Base-by-base conservation (phyloP, 2,113 vertebrate genomes). In the Istiophorus platypterus region DNA sequence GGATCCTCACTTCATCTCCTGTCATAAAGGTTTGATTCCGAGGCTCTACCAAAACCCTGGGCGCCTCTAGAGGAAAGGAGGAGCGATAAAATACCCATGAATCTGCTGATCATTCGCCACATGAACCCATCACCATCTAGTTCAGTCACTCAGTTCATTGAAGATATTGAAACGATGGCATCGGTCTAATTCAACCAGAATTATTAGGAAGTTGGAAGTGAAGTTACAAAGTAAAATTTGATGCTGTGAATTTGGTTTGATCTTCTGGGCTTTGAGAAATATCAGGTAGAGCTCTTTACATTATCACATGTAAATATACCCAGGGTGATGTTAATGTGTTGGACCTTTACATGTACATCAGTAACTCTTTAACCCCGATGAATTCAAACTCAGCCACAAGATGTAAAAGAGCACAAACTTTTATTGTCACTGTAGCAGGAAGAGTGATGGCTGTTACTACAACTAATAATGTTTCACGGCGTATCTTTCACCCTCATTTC, bases 1-100 rank as follows among this genome's bases (percentile, higher is more conserved):
- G 94, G 88, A 99, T 96, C 84, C 95, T 95, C n/a, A 97, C 95
- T 72, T 98, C 96, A 41, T 96, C 96, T 61, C 97, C 97, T 58
- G 87, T 88, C 5, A 75, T 95, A 68, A 98, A 99, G 34, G 96
- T 97, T 85, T 98, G 96, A 86, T 98, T 97, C 76, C 63, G 94
- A 0, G 98, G 97, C 27, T 95, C 94, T n/a, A 99, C 90, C 0
- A 90, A 94, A 80, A 97, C 96, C 67, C 85, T 93, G 2, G 98
- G 98, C 2, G 90, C 89, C 79, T 98, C 98, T 99, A 85, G 24
- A 54, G 27, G 9, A 69, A 61, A 41, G 75, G 22, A 62, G 15
- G 8, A 26, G 39, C n/a, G 34, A 58, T 18, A 51, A 51, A 34
- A 54, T 27, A 26, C 22, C 4, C 39, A 27, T 9, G 26, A 41